Conservation (phyloP, 2,888 invertebrate species). For the Abrostola triplasia region DNA sequence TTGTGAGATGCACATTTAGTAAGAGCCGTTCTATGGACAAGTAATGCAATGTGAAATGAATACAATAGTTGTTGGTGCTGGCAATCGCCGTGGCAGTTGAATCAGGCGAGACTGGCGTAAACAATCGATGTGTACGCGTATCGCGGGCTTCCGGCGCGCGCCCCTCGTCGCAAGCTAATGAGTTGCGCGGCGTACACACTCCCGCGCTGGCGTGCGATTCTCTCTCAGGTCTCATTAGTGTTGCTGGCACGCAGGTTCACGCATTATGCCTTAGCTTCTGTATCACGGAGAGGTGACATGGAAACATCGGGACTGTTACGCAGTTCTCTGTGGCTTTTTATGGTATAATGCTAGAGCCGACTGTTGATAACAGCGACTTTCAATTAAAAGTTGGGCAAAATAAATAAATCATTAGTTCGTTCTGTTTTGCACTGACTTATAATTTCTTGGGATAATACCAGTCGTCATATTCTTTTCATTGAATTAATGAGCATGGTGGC, state of each 20-base stretch:
- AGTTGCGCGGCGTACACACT: slow-evolving; percentile 8
- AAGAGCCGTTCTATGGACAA: slow-evolving; percentile 19
- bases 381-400: too few species aligned
- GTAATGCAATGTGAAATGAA: slow-evolving; percentile 20
- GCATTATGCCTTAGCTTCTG: not conserved
- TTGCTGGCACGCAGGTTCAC: not conserved
- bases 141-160: slow-evolving; percentile 36
- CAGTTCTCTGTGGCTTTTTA: too few species aligned
- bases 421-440: too few species aligned
- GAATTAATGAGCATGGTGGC: too few species aligned
- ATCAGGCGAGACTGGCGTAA: slow-evolving; percentile 40
- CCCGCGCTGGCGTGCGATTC: not conserved
- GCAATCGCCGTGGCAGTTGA: not conserved
- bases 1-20: slow-evolving; percentile 17
- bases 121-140: slow-evolving; percentile 39
- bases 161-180: slow-evolving; percentile 31
- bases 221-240: not conserved
- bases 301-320: too few species aligned
- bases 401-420: too few species aligned
- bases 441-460: too few species aligned
- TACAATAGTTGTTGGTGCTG: slow-evolving; percentile 25
- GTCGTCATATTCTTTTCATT: too few species aligned
- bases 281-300: not conserved
- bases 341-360: too few species aligned
- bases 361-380: too few species aligned